Conservation (phyloP, 2,888 invertebrate genomes). For the Dexiosoma caninum region DNA sequence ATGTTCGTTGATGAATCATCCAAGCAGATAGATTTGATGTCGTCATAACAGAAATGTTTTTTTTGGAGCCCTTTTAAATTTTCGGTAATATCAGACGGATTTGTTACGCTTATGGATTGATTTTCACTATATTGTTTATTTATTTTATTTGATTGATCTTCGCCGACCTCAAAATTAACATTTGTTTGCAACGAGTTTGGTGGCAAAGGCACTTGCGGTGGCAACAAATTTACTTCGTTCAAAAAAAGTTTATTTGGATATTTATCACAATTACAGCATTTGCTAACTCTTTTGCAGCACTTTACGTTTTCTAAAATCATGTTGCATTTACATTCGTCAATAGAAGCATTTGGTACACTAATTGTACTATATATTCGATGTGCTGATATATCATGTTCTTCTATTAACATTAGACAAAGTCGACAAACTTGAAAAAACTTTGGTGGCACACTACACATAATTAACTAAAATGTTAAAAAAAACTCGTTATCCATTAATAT, state of each 20-base stretch:
- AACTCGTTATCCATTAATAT: slow-evolving; percentile 20
- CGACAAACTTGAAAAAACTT: slow-evolving; percentile 96
- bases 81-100: background rate
- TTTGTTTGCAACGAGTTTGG: slow-evolving; percentile 51
- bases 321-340: slow-evolving; percentile 29
- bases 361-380: slow-evolving; percentile 74
- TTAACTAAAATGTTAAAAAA: slow-evolving; percentile 74
- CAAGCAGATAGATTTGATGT: slow-evolving; percentile 66
- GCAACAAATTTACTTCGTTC: background rate
- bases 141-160: background rate
- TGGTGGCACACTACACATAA: slow-evolving; percentile 94
- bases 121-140: background rate
- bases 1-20: slow-evolving; percentile 78
- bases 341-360: slow-evolving; percentile 38
- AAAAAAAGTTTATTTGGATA: background rate
- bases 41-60: slow-evolving; percentile 52
- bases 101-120: background rate
- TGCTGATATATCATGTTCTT: slow-evolving; percentile 86
- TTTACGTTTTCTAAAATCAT: slow-evolving; percentile 42
- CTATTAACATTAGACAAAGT: slow-evolving; percentile 91
- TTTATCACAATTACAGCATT: slow-evolving; percentile 35
- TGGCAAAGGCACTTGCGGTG: slow-evolving; percentile 39
- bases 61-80: slow-evolving; percentile 52
- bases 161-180: background rate
- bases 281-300: slow-evolving; percentile 21